Evolutionary conservation across 2,797 vertebrate species (phyloP), one percentile per base, ranked within the genome.

Genomic region (Buceros bicornis): DNA sequence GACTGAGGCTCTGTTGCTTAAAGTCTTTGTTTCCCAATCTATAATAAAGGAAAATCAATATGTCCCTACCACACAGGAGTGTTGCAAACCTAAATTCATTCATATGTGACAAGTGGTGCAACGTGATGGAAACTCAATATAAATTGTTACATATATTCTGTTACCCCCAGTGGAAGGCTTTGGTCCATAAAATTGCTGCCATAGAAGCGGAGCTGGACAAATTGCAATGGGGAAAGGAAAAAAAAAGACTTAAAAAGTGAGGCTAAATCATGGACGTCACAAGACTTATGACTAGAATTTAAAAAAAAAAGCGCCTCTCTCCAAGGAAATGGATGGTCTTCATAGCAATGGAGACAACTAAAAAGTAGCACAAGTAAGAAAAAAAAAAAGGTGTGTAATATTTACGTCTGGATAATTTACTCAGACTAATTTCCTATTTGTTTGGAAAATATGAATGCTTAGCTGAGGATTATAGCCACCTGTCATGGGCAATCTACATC

Each of bases 181-280:
- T 94, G 85, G 83, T 87, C 95, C 93, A 95, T 96, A 95, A 96
- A 97, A 96, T 96, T 96, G 88, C 89, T 95, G 48, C 56, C 0
- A 0, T 82, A 79, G 43, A 84, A 93, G 66, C 5, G 8, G 40
- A 5, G 8, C 33, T 28, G 67, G 73, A 84, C 70, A 95, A 91
- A 95, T 87, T 91, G 70, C 80, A 91, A 31, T 18, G 56, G 35
- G 31, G 11, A 0, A 10, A 42, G 5, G 6, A 40, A 31, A 20
- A 54, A 33, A 13, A 31, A 31, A 21, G 28, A 2, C 25, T 56
- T 72, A 78, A 73, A 83, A 91, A 87, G 10, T 45, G 42, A 90
- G 21, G 26, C 10, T 77, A 90, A 81, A 72, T 48, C 35, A 61
- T 58, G 19, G 78, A 35, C 19, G 50, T 37, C 74, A 28, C 13